These are phyloP conservation scores for Platygyra sinensis DNA, from an alignment of 64 coral and sea anemone genomes.

Conservation along the genomic window DNA sequence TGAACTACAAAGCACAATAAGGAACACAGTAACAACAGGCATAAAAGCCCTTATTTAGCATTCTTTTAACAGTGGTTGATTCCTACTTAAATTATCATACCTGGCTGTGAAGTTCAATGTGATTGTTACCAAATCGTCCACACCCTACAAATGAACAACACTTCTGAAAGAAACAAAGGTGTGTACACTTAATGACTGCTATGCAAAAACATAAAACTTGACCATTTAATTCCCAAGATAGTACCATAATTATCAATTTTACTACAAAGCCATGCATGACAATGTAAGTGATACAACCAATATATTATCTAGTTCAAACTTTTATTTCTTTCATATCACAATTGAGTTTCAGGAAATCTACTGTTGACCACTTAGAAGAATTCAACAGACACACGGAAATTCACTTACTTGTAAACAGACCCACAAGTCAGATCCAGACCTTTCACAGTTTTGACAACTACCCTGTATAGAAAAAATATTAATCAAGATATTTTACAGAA, in stretches of 20 bases:
- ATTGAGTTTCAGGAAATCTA: background rate
- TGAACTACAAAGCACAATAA: no score
- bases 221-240: background rate
- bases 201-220: background rate
- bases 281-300: no score
- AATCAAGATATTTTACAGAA: background rate
- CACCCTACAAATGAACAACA: constrained; percentile 84
- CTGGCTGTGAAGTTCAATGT: constrained; percentile 81
- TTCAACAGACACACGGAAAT: no score
- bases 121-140: constrained; percentile 70
- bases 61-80: no score
- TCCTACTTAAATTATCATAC: no score
- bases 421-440: constrained; percentile 53
- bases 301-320: background rate
- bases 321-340: background rate
- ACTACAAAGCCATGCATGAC: no score
- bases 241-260: background rate
- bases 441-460: constrained; percentile 51
- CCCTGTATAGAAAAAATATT: background rate
- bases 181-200: background rate
- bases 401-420: constrained; percentile 50
- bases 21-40: no score
- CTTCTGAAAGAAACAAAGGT: constrained; percentile 47
- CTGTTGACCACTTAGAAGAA: background rate
- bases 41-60: no score